Percentiles rank a stretch among this genome's conserved stretches.
Conservation (phyloP, 2,797 vertebrate species). For the Sitta carolinensis region DNA sequence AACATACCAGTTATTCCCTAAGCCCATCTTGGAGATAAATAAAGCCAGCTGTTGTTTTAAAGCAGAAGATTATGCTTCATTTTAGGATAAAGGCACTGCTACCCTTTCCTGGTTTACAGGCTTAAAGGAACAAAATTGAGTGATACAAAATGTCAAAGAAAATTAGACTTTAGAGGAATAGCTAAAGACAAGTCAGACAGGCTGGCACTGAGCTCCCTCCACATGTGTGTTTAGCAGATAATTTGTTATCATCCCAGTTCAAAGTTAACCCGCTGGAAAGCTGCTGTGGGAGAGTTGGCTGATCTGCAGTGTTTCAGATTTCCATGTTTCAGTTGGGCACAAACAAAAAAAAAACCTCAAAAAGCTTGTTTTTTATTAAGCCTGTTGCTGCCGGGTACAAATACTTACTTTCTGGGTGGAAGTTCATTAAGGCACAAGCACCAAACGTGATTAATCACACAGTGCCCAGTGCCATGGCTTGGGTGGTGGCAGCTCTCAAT, state of each 20-base stretch:
- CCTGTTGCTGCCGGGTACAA: slow-evolving; percentile 5
- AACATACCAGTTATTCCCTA: slow-evolving; percentile 15
- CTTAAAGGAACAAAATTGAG: background rate
- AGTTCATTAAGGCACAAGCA: slow-evolving; percentile 64
- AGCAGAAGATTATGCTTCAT: slow-evolving; percentile 20
- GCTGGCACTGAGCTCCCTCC: background rate
- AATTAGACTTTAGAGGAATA: background rate
- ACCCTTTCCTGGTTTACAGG: background rate
- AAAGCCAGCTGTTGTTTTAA: slow-evolving; percentile 11
- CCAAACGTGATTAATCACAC: background rate
- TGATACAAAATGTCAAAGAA: background rate
- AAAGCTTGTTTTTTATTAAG: slow-evolving; percentile 63
- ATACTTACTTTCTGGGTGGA: slow-evolving; percentile 62
- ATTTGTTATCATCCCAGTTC: slow-evolving; percentile 49
- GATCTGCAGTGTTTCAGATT: slow-evolving; percentile 17
- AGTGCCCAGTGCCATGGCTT: background rate
- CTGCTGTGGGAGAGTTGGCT: slow-evolving; percentile 39
- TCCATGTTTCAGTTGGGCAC: slow-evolving; percentile 11
- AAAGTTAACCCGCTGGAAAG: slow-evolving; percentile 68
- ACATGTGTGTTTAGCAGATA: slow-evolving; percentile 53
- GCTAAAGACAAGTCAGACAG: background rate
- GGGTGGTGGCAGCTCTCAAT: accelerated
- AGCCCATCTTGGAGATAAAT: background rate
- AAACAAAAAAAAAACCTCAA: slow-evolving; percentile 42
- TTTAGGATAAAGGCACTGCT: background rate